Evolutionary conservation across 2,797 vertebrate species (phyloP), one percentile per base, ranked within the genome.

Genomic region (Megalops cyprinoides): DNA sequence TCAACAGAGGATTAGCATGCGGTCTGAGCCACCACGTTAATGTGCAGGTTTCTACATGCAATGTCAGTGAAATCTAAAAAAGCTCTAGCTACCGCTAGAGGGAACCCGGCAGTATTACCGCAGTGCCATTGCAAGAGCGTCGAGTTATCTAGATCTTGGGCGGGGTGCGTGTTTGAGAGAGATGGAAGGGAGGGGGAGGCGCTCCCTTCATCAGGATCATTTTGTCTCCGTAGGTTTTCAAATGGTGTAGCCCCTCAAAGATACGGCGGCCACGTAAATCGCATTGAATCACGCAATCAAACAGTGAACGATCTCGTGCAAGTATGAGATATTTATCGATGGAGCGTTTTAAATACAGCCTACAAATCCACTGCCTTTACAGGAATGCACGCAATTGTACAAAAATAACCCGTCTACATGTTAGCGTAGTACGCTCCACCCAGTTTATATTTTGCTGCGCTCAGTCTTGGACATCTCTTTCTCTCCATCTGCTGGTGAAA

Each of bases 71-170:
- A 1, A 0, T 0, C 55, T 37, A 56, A 42, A 42, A 56, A 8
- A n/a, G 7, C 31, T 23, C n/a, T 58, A 23, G 20, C 31, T 56
- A 8, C 75, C 77, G 4, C 46, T 51, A 79, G 81, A 53, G 67
- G 67, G 67, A 79, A 53, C 12, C 46, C 28, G 44, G 58, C 69
- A 79, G 48, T 69, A 62, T 51, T 79, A 82, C 76, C 69, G 69
- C 81, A 79, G 81, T 74, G 76, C 42, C 46, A 58, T 74, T 44
- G 62, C 53, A 48, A 37, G 42, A 37, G 39, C 37, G 55, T 53
- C 53, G 23, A 46, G 31, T 51, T n/a, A n/a, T 67, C 39, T 69
- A 23, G 9, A 37, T 25, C 34, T 53, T 67, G 80, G 74, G 80
- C 74, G 80, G 76, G 80, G 51, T 34, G 53, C 53, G 28, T 10